Evolutionary conservation across 2,888 invertebrate species (phyloP), one percentile per base, ranked within the genome.

Genomic region (Pachliopta kotzebuea): DNA sequence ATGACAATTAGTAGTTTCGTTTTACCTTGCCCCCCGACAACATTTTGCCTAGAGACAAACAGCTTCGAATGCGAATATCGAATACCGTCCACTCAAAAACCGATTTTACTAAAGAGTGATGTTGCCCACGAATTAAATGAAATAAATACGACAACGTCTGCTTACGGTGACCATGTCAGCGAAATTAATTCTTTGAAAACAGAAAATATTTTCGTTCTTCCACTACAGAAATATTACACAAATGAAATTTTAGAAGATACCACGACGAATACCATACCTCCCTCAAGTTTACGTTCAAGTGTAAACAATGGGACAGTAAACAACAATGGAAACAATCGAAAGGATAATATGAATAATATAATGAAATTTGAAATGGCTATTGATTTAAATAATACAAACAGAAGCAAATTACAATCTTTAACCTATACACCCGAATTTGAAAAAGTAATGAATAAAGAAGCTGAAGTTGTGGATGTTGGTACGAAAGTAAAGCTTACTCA

Each of bases 21-120:
- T 6, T 84, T 90, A 70, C 79, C 76, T 8, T 92, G 91, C 70
- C 90, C 90, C 17, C 73, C 75, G 1, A 75, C 80, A 21, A 90
- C 90, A 26, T 77, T 75, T 66, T 92, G 92, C 67, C 72, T 72
- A 31, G 68, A 70, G 60, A 76, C 66, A 17, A 90, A 91, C 69
- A 70, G 72, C 60, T 86, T 81, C 67, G 91, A 91, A 75, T 92
- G 92, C 69, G 87, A 90, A 72, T 83, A 83, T 72, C 76, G 72
- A 56, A 56, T 67, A 42, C 54, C 71, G 24, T 75, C 74, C 59
- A 76, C 78, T 53, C 63, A 70, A 29, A 67, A 73, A 18, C 65
- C 72, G 20, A 68, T 70, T 53, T 59, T 50, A 20, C 24, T 14
- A 62, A 50, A 50, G 49, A 66, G 59, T 62, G 55, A 53, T 21